phyloP scores from a whole-genome alignment of 2,797 vertebrate genomes.

The Pipistrellus kuhlii region DNA sequence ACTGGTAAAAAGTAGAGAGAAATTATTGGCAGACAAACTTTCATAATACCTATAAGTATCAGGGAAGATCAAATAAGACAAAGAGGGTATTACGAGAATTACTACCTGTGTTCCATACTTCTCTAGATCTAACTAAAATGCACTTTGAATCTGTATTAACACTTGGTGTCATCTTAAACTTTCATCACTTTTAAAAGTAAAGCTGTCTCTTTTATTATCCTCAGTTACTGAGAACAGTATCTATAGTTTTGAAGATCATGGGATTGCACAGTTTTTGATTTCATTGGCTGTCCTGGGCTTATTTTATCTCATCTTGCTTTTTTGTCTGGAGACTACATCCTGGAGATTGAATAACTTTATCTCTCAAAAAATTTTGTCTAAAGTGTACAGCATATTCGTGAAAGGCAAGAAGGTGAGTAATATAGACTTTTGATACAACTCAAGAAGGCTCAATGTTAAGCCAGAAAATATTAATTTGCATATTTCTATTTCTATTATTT shows the following conservation, averaged over 20 bases:
- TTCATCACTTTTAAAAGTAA: slow-evolving; percentile 36
- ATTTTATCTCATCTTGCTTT: slow-evolving; percentile 67
- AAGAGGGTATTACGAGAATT: background rate
- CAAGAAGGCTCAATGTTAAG: background rate
- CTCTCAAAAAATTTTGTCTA: slow-evolving; percentile 58
- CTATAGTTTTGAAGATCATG: slow-evolving; percentile 66
- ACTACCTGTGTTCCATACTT: slow-evolving; percentile 24
- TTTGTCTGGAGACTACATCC: slow-evolving; percentile 60
- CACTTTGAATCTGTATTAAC: background rate
- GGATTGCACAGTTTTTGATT: slow-evolving; percentile 70
- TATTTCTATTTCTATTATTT: slow-evolving; percentile 15
- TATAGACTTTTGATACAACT: slow-evolving; percentile 25
- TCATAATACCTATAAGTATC: slow-evolving; percentile 21
- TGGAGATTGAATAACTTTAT: slow-evolving; percentile 63
- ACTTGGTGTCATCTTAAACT: background rate
- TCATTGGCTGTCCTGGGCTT: slow-evolving; percentile 61
- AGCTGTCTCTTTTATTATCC: slow-evolving; percentile 24
- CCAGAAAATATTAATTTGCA: background rate
- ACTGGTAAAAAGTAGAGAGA: background rate
- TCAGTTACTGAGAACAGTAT: slow-evolving; percentile 48
- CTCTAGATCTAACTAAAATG: slow-evolving; percentile 32
- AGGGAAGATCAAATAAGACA: slow-evolving; percentile 16
- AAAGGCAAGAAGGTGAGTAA: slow-evolving; percentile 61
- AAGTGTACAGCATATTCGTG: background rate
- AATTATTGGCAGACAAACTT: background rate